Percentiles rank a stretch among this genome's conserved stretches.
These are phyloP conservation scores for Grammomys surdaster DNA, from an alignment of 2,113 vertebrate genomes.

Conservation along the genomic window DNA sequence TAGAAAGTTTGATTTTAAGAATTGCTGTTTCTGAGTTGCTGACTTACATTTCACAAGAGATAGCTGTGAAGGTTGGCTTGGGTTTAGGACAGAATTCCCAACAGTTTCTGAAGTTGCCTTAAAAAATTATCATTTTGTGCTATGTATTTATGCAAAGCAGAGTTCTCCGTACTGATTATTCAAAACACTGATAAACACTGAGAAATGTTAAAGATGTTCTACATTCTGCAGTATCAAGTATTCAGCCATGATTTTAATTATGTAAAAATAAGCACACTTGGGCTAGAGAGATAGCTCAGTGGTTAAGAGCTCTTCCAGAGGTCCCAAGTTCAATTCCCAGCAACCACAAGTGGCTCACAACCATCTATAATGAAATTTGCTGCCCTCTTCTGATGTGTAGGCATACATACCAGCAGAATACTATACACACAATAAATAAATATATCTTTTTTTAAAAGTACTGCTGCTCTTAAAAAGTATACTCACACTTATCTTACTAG, in stretches of 20 bases:
- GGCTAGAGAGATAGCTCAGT: too few species aligned
- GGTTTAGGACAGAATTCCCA: neutral
- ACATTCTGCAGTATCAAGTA: neutral
- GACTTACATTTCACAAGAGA: neutral
- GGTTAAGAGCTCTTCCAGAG: too few species aligned
- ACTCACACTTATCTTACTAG: neutral
- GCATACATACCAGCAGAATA: too few species aligned
- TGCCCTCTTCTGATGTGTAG: too few species aligned
- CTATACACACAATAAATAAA: too few species aligned
- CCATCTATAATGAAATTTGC: too few species aligned
- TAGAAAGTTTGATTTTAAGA: neutral
- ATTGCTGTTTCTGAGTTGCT: neutral
- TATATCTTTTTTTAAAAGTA: too few species aligned
- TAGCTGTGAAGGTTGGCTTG: neutral
- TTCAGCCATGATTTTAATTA: neutral
- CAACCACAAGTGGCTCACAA: too few species aligned
- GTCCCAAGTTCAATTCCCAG: too few species aligned
- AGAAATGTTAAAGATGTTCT: neutral
- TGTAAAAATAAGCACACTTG: neutral
- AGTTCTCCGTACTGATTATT: neutral
- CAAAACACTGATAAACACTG: neutral
- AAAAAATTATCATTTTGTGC: neutral
- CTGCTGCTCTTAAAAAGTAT: neutral
- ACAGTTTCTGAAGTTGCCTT: neutral
- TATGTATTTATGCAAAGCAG: neutral